These are phyloP conservation scores for Xylocampa areola DNA, from an alignment of 2,888 invertebrate species.

Conservation along the genomic window DNA sequence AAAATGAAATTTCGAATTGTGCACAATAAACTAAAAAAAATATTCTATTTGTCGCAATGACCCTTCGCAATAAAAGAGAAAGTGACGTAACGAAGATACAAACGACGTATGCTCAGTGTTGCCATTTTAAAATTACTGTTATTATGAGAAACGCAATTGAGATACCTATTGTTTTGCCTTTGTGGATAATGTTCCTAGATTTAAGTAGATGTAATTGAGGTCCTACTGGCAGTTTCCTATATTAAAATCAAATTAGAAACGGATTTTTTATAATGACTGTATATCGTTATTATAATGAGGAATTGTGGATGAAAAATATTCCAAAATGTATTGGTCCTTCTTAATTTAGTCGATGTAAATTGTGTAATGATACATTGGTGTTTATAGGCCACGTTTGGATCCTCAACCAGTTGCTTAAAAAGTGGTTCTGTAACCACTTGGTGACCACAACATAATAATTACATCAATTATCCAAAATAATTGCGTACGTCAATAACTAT, in stretches of 20 bases:
- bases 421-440: too few relatives aligned
- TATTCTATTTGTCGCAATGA: too few relatives aligned
- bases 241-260: constrained; percentile 29
- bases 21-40: too few relatives aligned
- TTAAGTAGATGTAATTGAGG: constrained; percentile 12
- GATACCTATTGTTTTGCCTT: constrained; percentile 17
- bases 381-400: too few relatives aligned
- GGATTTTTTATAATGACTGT: constrained; percentile 1
- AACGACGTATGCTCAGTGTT: constrained; percentile 7
- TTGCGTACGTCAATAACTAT: too few relatives aligned
- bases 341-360: not conserved
- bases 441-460: too few relatives aligned
- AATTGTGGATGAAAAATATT: not conserved
- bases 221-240: constrained; percentile 1
- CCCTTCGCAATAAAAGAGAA: constrained; percentile 2
- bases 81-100: constrained; percentile 3
- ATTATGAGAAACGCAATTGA: constrained; percentile 19
- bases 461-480: too few relatives aligned
- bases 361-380: too few relatives aligned
- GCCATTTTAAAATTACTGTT: constrained; percentile 19
- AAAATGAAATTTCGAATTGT: too few relatives aligned
- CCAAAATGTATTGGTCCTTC: not conserved
- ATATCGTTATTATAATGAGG: not conserved
- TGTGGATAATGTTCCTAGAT: constrained; percentile 4
- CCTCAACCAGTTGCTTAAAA: too few relatives aligned